Conservation (phyloP, 2,113 vertebrate genomes). For the Thamnophis sirtalis region DNA sequence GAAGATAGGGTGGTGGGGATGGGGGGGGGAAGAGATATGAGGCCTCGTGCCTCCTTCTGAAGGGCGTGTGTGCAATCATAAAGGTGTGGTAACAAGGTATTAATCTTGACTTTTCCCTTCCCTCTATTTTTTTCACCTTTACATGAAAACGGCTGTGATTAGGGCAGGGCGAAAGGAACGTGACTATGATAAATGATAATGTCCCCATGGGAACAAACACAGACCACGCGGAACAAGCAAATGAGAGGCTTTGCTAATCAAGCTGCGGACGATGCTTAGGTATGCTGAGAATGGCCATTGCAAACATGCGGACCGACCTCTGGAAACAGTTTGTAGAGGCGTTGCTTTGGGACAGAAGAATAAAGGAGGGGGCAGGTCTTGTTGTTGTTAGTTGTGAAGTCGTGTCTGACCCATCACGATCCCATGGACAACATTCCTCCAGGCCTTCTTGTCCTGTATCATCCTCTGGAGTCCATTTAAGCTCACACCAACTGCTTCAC, state of each 20-base stretch:
- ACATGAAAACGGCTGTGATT: slow-evolving; percentile 59
- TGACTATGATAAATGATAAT: slow-evolving; percentile 69
- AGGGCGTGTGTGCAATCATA: slow-evolving; percentile 34
- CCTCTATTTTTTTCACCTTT: slow-evolving; percentile 33
- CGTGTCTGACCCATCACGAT: no score
- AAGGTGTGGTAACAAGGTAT: slow-evolving; percentile 53
- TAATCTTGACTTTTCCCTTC: slow-evolving; percentile 53
- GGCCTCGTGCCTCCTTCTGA: slow-evolving; percentile 31
- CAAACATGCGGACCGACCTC: slow-evolving; percentile 55
- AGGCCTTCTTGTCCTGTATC: no score
- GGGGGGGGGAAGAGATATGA: slow-evolving; percentile 14
- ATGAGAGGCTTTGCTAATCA: slow-evolving; percentile 64
- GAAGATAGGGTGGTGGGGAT: slow-evolving; percentile 24
- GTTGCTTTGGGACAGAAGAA: slow-evolving; percentile 56
- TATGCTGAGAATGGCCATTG: slow-evolving; percentile 43
- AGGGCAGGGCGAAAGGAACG: slow-evolving; percentile 62
- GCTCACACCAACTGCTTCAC: no score
- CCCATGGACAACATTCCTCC: no score
- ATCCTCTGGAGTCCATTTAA: no score
- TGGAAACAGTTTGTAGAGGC: slow-evolving; percentile 51
- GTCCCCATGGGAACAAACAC: slow-evolving; percentile 66
- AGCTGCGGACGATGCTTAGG: slow-evolving; percentile 46
- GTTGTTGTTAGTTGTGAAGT: no score
- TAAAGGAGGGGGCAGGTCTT: slow-evolving; percentile 45
- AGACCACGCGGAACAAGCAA: slow-evolving; percentile 42